Conservation (phyloP, 2,888 invertebrate species). For the Drosophila algonquin region DNA sequence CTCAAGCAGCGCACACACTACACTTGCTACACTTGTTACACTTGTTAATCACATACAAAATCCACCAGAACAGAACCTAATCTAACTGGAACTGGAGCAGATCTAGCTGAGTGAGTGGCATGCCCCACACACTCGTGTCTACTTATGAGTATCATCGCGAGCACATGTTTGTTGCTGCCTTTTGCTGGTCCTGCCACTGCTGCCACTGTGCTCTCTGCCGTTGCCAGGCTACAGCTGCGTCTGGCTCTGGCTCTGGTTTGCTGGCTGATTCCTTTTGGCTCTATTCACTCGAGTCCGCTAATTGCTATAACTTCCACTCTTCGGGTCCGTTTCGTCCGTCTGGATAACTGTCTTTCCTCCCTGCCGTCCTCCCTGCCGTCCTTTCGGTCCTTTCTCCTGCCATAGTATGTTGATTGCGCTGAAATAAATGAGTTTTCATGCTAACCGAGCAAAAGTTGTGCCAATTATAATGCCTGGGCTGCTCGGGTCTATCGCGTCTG, state of each 20-base stretch:
- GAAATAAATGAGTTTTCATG: constrained; percentile 60
- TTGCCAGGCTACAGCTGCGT: constrained; percentile 27
- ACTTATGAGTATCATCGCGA: neutral
- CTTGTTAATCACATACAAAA: neutral
- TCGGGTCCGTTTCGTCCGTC: constrained; percentile 1
- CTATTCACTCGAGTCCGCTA: constrained; percentile 50
- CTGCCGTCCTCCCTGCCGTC: neutral
- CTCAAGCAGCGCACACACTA: too few species aligned
- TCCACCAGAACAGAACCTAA: neutral
- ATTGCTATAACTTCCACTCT: constrained; percentile 56
- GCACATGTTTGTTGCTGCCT: neutral
- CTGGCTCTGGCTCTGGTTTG: constrained; percentile 5
- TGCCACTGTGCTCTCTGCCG: neutral
- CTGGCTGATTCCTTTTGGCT: constrained; percentile 24
- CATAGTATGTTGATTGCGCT: constrained; percentile 33
- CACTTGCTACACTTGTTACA: too few species aligned
- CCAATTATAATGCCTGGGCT: constrained; percentile 45
- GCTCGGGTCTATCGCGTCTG: constrained; percentile 5
- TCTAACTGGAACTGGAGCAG: neutral
- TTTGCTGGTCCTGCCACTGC: neutral
- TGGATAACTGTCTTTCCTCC: neutral
- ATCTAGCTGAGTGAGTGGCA: neutral
- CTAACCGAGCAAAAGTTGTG: constrained; percentile 46
- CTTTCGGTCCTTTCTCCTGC: neutral
- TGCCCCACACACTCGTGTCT: neutral